Percentiles rank a stretch among this genome's conserved stretches.
These are phyloP conservation scores for Alviniconcha marisindica DNA, from an alignment of 1,140 invertebrate genomes.

Conservation along the genomic window DNA sequence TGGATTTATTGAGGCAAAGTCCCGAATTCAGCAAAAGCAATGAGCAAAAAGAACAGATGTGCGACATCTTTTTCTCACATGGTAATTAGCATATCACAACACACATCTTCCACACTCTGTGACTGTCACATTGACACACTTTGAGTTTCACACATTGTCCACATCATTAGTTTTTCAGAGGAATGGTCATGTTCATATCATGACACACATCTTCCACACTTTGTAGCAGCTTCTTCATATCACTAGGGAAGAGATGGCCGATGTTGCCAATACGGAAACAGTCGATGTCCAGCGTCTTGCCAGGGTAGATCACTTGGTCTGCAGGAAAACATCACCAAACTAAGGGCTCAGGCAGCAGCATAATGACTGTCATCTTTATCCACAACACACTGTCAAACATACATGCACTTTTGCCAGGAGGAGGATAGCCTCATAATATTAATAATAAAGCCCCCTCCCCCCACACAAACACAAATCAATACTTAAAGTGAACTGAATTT, in stretches of 20 bases:
- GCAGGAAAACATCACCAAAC: constrained; percentile 5
- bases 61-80: constrained; percentile 11
- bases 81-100: constrained; percentile 72
- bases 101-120: constrained; percentile 72
- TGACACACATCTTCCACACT: constrained; percentile 73
- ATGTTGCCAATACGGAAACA: constrained; percentile 79
- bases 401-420: too few relatives aligned
- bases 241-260: constrained; percentile 75
- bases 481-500: too few relatives aligned
- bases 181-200: constrained; percentile 72
- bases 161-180: constrained; percentile 48
- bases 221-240: constrained; percentile 75
- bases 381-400: too few relatives aligned
- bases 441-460: too few relatives aligned
- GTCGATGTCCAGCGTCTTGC: constrained; percentile 77
- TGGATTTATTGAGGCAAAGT: not conserved
- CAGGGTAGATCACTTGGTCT: constrained; percentile 79
- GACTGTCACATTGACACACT: not conserved
- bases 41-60: not conserved
- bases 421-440: too few relatives aligned
- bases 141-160: not conserved
- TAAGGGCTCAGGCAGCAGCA: too few relatives aligned
- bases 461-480: too few relatives aligned
- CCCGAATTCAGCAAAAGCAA: not conserved
- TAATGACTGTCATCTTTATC: too few relatives aligned